These are phyloP conservation scores for Pteropus alecto DNA, from an alignment of 2,113 vertebrate species.

Conservation along the genomic window DNA sequence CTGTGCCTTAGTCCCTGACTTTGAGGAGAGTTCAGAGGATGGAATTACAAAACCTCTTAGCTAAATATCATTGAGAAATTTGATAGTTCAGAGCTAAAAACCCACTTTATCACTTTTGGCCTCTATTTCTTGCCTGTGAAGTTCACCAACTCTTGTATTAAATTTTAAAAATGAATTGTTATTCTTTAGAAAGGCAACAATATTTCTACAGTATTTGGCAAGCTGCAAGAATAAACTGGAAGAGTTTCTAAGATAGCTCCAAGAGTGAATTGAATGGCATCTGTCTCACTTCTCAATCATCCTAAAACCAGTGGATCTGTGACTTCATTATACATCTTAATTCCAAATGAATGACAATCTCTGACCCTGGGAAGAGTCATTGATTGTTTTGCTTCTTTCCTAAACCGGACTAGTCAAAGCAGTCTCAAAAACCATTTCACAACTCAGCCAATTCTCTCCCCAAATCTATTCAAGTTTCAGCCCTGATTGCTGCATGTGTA, in stretches of 20 bases:
- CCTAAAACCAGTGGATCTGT: background rate
- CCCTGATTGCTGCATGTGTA: background rate
- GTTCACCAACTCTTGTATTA: background rate
- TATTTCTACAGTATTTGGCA: background rate
- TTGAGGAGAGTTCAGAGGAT: background rate
- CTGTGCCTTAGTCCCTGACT: background rate
- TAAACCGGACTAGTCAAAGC: background rate
- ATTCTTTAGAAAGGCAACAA: background rate
- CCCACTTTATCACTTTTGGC: background rate
- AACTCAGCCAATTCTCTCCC: background rate
- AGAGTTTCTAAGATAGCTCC: background rate
- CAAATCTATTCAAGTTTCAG: background rate
- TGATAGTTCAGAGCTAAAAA: background rate
- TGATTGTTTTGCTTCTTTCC: background rate
- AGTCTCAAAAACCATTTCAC: constrained; percentile 4
- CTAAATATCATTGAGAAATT: background rate
- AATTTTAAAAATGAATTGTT: background rate
- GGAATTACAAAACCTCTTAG: background rate
- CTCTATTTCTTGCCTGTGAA: background rate
- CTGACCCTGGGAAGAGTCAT: background rate
- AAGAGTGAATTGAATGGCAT: background rate
- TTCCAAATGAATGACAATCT: constrained; percentile 13
- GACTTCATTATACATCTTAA: constrained; percentile 24
- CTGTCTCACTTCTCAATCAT: background rate
- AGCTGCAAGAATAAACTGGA: background rate